Conservation (phyloP, 2,888 invertebrate genomes). For the Nemapogon koenigi region DNA sequence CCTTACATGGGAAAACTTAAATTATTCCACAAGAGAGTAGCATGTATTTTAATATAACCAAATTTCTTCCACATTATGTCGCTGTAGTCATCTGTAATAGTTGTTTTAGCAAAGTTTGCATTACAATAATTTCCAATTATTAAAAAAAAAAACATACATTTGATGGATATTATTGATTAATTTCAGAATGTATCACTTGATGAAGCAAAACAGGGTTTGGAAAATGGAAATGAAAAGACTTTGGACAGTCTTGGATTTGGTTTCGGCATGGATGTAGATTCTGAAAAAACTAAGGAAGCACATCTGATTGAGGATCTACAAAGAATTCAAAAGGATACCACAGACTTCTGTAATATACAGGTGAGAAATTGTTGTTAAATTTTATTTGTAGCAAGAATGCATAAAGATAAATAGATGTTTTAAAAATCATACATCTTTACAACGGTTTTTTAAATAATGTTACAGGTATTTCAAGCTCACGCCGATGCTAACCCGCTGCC, state of each 20-base stretch:
- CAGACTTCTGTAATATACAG: constrained; percentile 59
- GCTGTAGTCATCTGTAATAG: too few relatives aligned
- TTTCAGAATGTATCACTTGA: constrained; percentile 51
- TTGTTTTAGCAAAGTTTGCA: too few relatives aligned
- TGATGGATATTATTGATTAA: too few relatives aligned
- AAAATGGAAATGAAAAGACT: constrained; percentile 49
- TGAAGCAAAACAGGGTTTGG: constrained; percentile 38
- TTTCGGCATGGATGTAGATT: constrained; percentile 46
- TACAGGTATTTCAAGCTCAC: constrained; percentile 51
- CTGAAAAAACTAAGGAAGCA: constrained; percentile 43
- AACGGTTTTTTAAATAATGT: neutral
- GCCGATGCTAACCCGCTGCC: constrained; percentile 54
- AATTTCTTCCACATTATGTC: too few relatives aligned
- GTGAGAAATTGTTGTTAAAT: constrained; percentile 19
- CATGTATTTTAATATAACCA: too few relatives aligned
- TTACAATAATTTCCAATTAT: too few relatives aligned
- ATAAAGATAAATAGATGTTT: neutral
- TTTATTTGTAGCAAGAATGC: neutral
- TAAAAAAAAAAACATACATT: too few relatives aligned
- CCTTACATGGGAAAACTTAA: too few relatives aligned
- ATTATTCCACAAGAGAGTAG: too few relatives aligned
- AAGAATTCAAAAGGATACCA: constrained; percentile 68
- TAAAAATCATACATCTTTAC: neutral
- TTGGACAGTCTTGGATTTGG: constrained; percentile 51
- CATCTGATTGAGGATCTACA: constrained; percentile 63